phyloP scores from a whole-genome alignment of 2,113 vertebrate genomes.

The Raja brachyura region DNA sequence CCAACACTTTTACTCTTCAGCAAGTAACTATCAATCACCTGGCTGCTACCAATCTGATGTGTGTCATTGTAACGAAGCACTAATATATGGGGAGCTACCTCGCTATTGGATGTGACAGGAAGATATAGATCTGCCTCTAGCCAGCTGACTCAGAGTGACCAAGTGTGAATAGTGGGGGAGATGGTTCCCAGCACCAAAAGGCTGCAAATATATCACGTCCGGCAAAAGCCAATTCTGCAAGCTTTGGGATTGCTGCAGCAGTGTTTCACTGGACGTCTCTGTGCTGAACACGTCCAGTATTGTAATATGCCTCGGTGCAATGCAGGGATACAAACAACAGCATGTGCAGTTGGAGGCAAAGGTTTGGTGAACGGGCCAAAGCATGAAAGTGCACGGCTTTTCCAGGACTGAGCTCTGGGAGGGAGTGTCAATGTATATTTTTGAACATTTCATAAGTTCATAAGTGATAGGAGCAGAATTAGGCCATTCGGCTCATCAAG shows the following conservation, averaged over 20 bases:
- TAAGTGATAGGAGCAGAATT: no score
- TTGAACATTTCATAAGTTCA: not conserved
- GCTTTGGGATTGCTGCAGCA: not conserved
- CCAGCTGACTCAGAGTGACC: constrained; percentile 63
- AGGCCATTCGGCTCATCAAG: no score
- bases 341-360: no score
- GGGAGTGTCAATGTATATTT: not conserved
- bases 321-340: not conserved
- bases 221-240: not conserved
- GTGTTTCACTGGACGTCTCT: not conserved
- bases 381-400: not conserved
- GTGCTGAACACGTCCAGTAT: not conserved
- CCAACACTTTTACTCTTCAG: constrained; percentile 66
- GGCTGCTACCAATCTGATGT: constrained; percentile 69
- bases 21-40: constrained; percentile 73
- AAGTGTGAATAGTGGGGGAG: constrained; percentile 53
- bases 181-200: not conserved
- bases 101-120: constrained; percentile 71
- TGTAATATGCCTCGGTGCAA: not conserved
- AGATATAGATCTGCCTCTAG: constrained; percentile 70
- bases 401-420: not conserved
- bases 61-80: constrained; percentile 76
- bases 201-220: not conserved
- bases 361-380: not conserved
- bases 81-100: constrained; percentile 54